phyloP scores from a whole-genome alignment of 92 coral and sea anemone species.

The Palythoa grandiflora region DNA sequence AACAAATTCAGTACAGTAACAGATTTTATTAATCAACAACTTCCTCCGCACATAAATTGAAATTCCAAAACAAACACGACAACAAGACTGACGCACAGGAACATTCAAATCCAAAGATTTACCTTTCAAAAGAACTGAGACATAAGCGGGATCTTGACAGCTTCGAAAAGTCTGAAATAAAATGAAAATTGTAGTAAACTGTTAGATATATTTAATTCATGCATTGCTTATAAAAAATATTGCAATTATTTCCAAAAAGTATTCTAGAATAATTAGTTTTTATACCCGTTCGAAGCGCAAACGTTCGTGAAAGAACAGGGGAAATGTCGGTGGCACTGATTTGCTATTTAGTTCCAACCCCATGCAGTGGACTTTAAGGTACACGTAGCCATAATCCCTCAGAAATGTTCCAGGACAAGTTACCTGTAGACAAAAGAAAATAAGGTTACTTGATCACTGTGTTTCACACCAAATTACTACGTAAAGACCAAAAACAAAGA shows the following conservation, averaged over 20 bases:
- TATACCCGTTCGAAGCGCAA: constrained; percentile 97
- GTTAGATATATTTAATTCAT: not conserved
- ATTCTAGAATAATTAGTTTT: constrained; percentile 8
- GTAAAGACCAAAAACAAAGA: constrained; percentile 31
- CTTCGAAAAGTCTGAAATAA: constrained; percentile 85
- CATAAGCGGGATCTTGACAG: constrained; percentile 99
- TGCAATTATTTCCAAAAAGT: constrained; percentile 6
- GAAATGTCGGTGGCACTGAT: constrained; percentile 97
- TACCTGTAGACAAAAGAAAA: constrained; percentile 68
- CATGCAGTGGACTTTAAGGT: constrained; percentile 95
- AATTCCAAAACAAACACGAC: constrained; percentile 53
- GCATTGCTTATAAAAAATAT: not conserved
- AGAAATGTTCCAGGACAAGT: constrained; percentile 97
- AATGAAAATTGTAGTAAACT: not conserved
- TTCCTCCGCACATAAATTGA: not conserved
- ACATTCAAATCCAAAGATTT: not conserved
- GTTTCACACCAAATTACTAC: constrained; percentile 33
- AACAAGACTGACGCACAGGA: not conserved
- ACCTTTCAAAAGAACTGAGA: constrained; percentile 97
- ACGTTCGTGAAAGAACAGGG: constrained; percentile 96
- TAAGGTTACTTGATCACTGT: constrained; percentile 37
- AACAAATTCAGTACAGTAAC: not conserved
- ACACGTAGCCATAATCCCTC: constrained; percentile 97
- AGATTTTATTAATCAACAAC: not conserved
- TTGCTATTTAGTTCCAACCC: constrained; percentile 95